A percentile compares a stretch with the other conserved stretches of the same genome.
Conservation (phyloP, 2,888 invertebrate species). For the Drosophila paracracens region DNA sequence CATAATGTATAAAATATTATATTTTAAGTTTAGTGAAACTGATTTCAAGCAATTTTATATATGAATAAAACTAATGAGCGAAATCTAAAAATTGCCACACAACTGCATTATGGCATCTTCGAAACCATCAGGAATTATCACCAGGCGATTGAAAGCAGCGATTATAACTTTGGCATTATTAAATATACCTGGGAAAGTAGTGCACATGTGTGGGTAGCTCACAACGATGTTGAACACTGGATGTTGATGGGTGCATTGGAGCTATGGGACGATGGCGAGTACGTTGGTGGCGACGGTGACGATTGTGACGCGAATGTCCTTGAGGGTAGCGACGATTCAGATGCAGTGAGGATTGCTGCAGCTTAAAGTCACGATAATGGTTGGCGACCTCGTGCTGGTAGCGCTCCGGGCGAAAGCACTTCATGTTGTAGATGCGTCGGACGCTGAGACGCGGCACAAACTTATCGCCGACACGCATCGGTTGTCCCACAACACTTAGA, state of each 20-base stretch:
- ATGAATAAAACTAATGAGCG: background rate
- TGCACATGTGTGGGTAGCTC: conserved; percentile 73
- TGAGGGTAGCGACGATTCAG: conserved; percentile 32
- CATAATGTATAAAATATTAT: background rate
- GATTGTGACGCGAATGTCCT: conserved; percentile 35
- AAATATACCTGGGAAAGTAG: conserved; percentile 76
- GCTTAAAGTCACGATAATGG: conserved; percentile 82
- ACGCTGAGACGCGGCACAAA: conserved; percentile 61
- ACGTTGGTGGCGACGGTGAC: conserved; percentile 21
- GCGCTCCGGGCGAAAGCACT: conserved; percentile 58
- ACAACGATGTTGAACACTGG: conserved; percentile 58
- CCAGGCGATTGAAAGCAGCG: background rate
- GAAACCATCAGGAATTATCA: background rate
- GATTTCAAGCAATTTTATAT: background rate
- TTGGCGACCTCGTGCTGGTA: conserved; percentile 83
- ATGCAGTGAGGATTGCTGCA: conserved; percentile 46
- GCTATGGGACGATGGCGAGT: conserved; percentile 44
- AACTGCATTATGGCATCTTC: background rate
- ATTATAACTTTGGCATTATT: background rate
- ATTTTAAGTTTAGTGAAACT: background rate
- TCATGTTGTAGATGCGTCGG: conserved; percentile 70
- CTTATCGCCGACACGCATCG: conserved; percentile 56
- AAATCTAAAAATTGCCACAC: background rate
- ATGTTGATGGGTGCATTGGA: conserved; percentile 27
- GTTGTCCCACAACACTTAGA: conserved; percentile 62